Conservation (phyloP, 2,888 invertebrate species). For the Conus canariensis region DNA sequence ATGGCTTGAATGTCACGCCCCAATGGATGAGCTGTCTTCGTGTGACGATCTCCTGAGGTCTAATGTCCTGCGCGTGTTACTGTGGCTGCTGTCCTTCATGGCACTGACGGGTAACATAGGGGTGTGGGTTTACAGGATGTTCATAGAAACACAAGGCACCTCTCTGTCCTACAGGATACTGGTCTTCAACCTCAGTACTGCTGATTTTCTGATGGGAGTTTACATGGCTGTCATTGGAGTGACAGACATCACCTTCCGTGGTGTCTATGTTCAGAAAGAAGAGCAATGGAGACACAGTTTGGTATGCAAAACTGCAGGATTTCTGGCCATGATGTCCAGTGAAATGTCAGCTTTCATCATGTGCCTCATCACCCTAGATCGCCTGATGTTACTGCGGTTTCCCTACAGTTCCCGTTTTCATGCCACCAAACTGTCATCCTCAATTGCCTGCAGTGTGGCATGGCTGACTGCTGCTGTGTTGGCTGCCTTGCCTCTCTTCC, state of each 20-base stretch:
- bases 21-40: slow-evolving; percentile 45
- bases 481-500: slow-evolving; percentile 69
- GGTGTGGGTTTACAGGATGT: slow-evolving; percentile 42
- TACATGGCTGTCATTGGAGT: slow-evolving; percentile 44
- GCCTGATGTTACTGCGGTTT: slow-evolving; percentile 83
- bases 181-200: slow-evolving; percentile 38
- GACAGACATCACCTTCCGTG: slow-evolving; percentile 41
- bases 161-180: slow-evolving; percentile 33
- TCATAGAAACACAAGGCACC: background rate
- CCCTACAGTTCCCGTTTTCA: slow-evolving; percentile 75
- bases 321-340: slow-evolving; percentile 43
- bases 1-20: slow-evolving; percentile 25
- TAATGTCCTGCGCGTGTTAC: slow-evolving; percentile 17
- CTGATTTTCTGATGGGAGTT: slow-evolving; percentile 47
- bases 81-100: slow-evolving; percentile 30
- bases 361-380: slow-evolving; percentile 59
- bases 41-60: slow-evolving; percentile 40
- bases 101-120: slow-evolving; percentile 41
- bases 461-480: slow-evolving; percentile 69
- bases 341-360: slow-evolving; percentile 45
- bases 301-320: slow-evolving; percentile 37
- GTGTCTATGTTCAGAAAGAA: slow-evolving; percentile 24
- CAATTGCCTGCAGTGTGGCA: slow-evolving; percentile 54
- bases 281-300: slow-evolving; percentile 36
- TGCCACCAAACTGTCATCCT: slow-evolving; percentile 59